phyloP scores from a whole-genome alignment of 2,113 vertebrate species.

The Hippocampus barbouri region DNA sequence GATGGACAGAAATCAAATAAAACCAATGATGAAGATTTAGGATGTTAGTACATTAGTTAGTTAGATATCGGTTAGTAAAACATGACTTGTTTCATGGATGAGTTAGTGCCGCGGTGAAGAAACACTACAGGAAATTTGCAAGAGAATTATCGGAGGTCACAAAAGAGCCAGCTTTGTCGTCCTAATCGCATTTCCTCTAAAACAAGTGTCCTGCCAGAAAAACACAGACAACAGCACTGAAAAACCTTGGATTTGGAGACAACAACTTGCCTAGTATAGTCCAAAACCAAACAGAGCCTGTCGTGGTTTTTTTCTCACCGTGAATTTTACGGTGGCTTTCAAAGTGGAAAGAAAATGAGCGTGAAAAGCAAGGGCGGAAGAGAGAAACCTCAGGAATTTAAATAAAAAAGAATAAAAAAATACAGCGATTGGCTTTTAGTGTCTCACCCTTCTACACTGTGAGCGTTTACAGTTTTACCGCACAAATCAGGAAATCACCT shows the following conservation, averaged over 20 bases:
- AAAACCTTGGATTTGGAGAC: constrained; percentile 15
- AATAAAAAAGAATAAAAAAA: constrained; percentile 6
- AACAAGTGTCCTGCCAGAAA: constrained; percentile 20
- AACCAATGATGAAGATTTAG: constrained; percentile 93
- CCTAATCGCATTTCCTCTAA: constrained; percentile 43
- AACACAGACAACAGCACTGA: constrained; percentile 8
- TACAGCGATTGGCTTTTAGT: constrained; percentile 23
- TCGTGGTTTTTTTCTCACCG: constrained; percentile 50
- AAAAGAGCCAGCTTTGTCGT: constrained; percentile 8
- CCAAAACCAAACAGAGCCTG: constrained; percentile 45
- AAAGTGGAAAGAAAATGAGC: constrained; percentile 48
- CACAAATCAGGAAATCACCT: constrained; percentile 42
- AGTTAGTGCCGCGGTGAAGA: constrained; percentile 77
- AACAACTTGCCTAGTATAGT: constrained; percentile 47
- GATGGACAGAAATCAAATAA: constrained; percentile 81
- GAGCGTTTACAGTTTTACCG: constrained; percentile 22
- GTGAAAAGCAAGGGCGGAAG: constrained; percentile 48
- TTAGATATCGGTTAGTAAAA: constrained; percentile 86
- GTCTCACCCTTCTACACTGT: constrained; percentile 18
- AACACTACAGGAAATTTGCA: constrained; percentile 54
- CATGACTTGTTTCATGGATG: constrained; percentile 95
- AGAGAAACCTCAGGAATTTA: constrained; percentile 18
- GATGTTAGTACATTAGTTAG: constrained; percentile 87
- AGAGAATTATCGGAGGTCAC: constrained; percentile 22
- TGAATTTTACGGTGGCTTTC: constrained; percentile 75